A percentile compares a stretch with the other conserved stretches of the same genome.
Conservation (phyloP, 2,113 vertebrate genomes). For the Vulpes lagopus region DNA sequence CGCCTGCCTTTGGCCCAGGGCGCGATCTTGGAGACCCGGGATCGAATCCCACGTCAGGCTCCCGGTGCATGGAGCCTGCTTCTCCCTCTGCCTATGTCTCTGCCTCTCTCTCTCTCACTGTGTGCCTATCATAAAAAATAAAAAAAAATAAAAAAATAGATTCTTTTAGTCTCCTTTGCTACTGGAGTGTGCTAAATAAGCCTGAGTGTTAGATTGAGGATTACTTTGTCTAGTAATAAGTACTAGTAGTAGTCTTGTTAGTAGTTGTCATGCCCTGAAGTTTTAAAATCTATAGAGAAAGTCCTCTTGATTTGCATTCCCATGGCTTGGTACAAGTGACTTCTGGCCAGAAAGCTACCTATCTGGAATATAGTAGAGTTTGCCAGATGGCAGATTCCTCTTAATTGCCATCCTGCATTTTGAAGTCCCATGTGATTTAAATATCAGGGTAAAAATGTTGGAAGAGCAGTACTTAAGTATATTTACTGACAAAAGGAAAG, state of each 20-base stretch:
- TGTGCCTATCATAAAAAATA: no score
- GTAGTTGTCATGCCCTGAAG: conserved; percentile 28
- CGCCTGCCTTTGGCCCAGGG: no score
- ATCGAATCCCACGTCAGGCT: no score
- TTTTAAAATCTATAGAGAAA: conserved; percentile 27
- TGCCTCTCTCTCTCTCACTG: no score
- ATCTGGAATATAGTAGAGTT: conserved; percentile 57
- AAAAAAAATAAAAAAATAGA: not conserved
- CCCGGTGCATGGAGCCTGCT: no score
- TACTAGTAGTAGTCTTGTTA: conserved; percentile 13
- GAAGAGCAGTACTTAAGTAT: not conserved
- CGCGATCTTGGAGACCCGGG: no score
- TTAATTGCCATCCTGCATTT: conserved; percentile 39
- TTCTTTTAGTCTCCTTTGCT: conserved; percentile 36
- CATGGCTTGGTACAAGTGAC: conserved; percentile 42
- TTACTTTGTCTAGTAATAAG: conserved; percentile 49
- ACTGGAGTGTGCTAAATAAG: conserved; percentile 39
- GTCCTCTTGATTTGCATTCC: conserved; percentile 33
- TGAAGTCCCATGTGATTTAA: conserved; percentile 48
- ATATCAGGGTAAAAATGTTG: not conserved
- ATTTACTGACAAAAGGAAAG: conserved; percentile 41
- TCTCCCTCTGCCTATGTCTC: no score
- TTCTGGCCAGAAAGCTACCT: conserved; percentile 60
- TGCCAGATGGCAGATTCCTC: conserved; percentile 45
- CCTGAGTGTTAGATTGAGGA: conserved; percentile 21